A percentile compares a stretch with the other conserved stretches of the same genome.
phyloP scores from a whole-genome alignment of 1,140 invertebrate species.

The Pseudomyrmex flavicornis region DNA sequence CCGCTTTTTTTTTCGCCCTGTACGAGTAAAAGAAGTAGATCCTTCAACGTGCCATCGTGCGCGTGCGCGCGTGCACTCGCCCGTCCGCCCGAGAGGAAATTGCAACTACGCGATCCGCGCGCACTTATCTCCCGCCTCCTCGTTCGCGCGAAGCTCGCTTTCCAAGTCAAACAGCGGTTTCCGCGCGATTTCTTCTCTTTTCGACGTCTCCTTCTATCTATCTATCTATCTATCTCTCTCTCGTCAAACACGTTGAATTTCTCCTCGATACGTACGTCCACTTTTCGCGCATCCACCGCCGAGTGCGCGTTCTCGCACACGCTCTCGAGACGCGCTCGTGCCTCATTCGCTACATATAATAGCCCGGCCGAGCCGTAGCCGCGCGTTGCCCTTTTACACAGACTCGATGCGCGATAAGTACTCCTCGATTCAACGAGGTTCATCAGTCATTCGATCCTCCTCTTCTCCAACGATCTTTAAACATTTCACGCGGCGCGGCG shows the following conservation, averaged over 20 bases:
- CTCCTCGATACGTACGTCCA: conserved; percentile 25
- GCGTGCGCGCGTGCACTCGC: background rate
- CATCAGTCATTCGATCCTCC: conserved; percentile 65
- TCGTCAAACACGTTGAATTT: conserved; percentile 38
- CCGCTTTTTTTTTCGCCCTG: background rate
- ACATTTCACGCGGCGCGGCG: conserved; percentile 56
- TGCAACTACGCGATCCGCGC: conserved; percentile 4
- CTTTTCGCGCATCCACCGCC: conserved; percentile 22
- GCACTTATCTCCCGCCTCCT: conserved; percentile 21
- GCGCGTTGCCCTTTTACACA: conserved; percentile 59
- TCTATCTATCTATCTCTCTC: background rate
- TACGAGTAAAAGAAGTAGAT: conserved; percentile 2
- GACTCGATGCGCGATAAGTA: conserved; percentile 62
- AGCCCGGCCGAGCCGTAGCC: conserved; percentile 12
- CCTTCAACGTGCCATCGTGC: background rate
- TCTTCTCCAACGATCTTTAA: conserved; percentile 55
- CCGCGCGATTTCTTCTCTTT: background rate
- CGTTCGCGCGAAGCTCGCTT: conserved; percentile 17
- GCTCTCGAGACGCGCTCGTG: conserved; percentile 46
- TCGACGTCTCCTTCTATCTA: background rate
- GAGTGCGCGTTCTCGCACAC: conserved; percentile 9
- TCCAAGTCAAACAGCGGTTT: conserved; percentile 49
- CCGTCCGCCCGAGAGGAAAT: background rate
- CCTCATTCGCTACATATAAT: conserved; percentile 44
- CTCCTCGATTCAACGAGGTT: conserved; percentile 65